These are phyloP conservation scores for Scarus forsteni DNA, from an alignment of 2,797 vertebrate genomes.

Conservation along the genomic window DNA sequence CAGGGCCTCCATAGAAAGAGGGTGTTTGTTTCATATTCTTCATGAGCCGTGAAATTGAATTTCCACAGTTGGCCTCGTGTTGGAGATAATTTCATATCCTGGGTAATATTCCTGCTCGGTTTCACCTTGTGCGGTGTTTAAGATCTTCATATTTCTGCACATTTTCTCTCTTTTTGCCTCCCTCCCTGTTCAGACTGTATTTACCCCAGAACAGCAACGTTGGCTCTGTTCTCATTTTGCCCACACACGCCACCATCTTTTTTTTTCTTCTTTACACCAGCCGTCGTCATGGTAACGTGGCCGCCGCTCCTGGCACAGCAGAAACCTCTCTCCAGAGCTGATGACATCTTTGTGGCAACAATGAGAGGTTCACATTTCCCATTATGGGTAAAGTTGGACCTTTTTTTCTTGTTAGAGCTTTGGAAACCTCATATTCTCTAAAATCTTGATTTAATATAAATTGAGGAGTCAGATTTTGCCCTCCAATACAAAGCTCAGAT, in stretches of 20 bases:
- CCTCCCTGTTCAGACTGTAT: conserved; percentile 49
- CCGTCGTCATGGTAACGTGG: conserved; percentile 69
- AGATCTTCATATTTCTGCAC: conserved; percentile 63
- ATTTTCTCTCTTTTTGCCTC: neutral
- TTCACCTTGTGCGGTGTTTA: conserved; percentile 71
- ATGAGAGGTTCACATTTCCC: conserved; percentile 59
- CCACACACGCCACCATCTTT: conserved; percentile 63
- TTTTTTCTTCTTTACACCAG: conserved; percentile 64
- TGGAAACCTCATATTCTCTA: conserved; percentile 9
- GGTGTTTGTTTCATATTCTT: conserved; percentile 80
- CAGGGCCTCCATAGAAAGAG: too few relatives aligned
- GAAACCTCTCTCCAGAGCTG: conserved; percentile 46
- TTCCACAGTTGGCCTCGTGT: conserved; percentile 76
- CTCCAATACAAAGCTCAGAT: neutral
- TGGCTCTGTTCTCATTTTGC: conserved; percentile 49
- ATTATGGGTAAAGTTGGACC: conserved; percentile 9
- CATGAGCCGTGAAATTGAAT: conserved; percentile 82
- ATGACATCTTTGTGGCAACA: conserved; percentile 73
- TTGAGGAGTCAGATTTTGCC: neutral
- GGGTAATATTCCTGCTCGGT: conserved; percentile 67
- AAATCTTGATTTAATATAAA: conserved; percentile 17
- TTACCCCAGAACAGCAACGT: conserved; percentile 58
- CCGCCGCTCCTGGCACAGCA: conserved; percentile 60
- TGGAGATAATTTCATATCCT: conserved; percentile 79
- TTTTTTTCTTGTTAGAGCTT: conserved; percentile 8